Evolutionary conservation across 2,113 vertebrate species (phyloP).

Genomic region (Gasterosteus nipponicus): DNA sequence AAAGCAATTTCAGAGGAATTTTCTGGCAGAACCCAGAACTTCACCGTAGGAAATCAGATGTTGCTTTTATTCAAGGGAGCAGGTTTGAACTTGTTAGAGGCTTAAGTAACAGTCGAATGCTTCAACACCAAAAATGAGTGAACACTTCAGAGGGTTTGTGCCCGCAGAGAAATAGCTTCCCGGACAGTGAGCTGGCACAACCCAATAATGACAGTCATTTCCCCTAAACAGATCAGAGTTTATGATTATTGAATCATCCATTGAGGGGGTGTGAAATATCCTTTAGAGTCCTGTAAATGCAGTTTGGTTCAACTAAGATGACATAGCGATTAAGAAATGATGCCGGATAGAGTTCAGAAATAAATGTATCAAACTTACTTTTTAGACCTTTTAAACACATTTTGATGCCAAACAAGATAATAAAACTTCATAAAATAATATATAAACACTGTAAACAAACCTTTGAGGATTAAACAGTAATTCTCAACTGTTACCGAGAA

Average conservation of each 20-base stretch:
- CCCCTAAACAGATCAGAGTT: constrained; percentile 18
- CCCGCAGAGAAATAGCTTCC: constrained; percentile 56
- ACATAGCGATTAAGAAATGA: background rate
- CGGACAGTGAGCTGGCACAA: constrained; percentile 37
- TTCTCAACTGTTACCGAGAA: background rate
- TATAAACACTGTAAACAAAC: background rate
- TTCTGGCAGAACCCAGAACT: constrained; percentile 32
- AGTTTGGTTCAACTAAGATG: background rate
- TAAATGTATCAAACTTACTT: background rate
- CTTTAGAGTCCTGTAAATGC: background rate
- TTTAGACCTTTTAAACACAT: background rate
- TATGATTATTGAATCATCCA: constrained; percentile 5
- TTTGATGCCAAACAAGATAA: background rate
- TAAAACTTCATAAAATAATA: background rate
- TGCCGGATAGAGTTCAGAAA: background rate
- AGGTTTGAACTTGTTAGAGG: constrained; percentile 68
- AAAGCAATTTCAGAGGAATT: constrained; percentile 67
- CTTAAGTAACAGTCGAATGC: constrained; percentile 42
- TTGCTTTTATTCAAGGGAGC: constrained; percentile 58
- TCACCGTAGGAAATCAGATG: constrained; percentile 61
- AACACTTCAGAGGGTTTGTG: constrained; percentile 39
- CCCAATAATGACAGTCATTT: constrained; percentile 56
- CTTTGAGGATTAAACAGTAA: background rate
- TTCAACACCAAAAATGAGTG: constrained; percentile 38
- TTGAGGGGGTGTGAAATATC: background rate